Evolutionary conservation across 2,113 vertebrate genomes (phyloP).

Genomic region (Callaeas wilsoni): DNA sequence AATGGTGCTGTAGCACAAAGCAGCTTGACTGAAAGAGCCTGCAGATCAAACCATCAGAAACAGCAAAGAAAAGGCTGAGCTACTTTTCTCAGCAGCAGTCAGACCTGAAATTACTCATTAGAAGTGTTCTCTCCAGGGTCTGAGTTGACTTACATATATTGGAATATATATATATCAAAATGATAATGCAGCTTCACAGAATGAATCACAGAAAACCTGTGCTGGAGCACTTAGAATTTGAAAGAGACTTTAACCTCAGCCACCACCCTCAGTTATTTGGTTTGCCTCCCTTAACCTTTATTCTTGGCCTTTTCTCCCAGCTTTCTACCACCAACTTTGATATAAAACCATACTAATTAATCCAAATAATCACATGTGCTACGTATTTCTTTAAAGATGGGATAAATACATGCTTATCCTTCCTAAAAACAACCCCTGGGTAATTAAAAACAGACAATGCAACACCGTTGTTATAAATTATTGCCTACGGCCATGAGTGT

Average conservation of each 20-base stretch:
- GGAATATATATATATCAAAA: neutral
- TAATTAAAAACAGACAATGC: neutral
- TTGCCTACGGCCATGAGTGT: neutral
- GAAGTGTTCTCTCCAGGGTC: neutral
- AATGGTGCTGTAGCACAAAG: neutral
- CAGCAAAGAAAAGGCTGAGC: fast-evolving
- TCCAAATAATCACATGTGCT: neutral
- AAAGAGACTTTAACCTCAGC: neutral
- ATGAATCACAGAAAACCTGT: neutral
- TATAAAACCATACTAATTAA: neutral
- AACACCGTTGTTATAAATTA: neutral
- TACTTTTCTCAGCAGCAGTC: neutral
- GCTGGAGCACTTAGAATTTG: neutral
- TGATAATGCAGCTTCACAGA: neutral
- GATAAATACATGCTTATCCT: neutral
- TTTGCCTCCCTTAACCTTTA: neutral
- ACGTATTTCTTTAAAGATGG: neutral
- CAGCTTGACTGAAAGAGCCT: neutral
- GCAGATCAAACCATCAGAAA: neutral
- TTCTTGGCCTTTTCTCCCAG: neutral
- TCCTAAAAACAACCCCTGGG: neutral
- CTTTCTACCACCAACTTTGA: neutral
- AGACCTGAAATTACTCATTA: neutral
- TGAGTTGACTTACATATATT: fast-evolving
- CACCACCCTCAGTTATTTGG: neutral